Conservation (phyloP, 2,797 vertebrate genomes). For the Danio jaintianensis region DNA sequence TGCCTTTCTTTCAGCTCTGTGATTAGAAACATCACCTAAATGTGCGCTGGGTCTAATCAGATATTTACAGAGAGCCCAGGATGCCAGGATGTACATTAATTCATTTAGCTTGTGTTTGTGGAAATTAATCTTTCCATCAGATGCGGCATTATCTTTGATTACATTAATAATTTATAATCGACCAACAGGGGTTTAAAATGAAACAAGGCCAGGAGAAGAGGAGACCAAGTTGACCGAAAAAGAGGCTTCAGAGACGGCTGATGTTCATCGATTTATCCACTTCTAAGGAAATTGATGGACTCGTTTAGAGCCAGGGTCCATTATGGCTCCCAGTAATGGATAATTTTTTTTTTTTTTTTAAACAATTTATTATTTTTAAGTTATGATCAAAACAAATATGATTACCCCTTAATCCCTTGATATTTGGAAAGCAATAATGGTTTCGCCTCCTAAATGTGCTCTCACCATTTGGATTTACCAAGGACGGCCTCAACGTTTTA, state of each 20-base stretch:
- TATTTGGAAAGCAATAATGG: conserved; percentile 25
- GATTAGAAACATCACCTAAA: conserved; percentile 24
- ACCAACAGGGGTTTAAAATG: conserved; percentile 1
- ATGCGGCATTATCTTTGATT: conserved; percentile 33
- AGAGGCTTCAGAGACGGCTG: conserved; percentile 9
- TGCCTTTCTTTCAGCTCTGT: conserved; percentile 20
- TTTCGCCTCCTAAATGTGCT: conserved; percentile 7
- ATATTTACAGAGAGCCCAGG: not conserved
- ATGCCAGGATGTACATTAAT: conserved; percentile 1
- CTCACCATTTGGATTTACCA: conserved; percentile 7
- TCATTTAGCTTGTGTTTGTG: not conserved
- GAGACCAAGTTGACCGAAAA: not conserved
- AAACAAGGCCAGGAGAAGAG: conserved; percentile 9
- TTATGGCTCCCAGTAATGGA: conserved; percentile 28
- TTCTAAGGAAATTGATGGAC: conserved; percentile 29
- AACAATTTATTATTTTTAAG: conserved; percentile 26
- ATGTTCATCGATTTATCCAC: conserved; percentile 28
- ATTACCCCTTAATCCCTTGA: conserved; percentile 4
- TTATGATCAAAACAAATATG: conserved; percentile 20
- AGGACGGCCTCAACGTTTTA: conserved; percentile 15
- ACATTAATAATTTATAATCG: conserved; percentile 17
- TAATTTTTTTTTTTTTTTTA: conserved; percentile 3
- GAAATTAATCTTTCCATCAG: not conserved
- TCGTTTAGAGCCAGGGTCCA: conserved; percentile 2
- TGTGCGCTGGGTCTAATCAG: conserved; percentile 31